phyloP scores from a whole-genome alignment of 2,888 invertebrate genomes.

The Augiades crinisus region DNA sequence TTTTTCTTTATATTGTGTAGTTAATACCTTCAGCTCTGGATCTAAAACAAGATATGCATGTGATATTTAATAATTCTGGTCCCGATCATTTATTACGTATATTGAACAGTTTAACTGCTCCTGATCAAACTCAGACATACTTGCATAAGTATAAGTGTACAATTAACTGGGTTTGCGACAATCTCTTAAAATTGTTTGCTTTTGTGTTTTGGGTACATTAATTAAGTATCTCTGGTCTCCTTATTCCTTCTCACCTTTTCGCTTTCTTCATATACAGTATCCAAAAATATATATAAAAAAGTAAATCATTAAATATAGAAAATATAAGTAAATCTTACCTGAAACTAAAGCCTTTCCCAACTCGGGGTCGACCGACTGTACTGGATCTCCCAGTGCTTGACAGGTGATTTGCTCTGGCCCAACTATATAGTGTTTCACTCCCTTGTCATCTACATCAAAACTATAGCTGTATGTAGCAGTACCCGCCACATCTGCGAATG shows the following conservation, averaged over 20 bases:
- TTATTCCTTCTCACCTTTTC: too few relatives aligned
- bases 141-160: too few relatives aligned
- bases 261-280: too few relatives aligned
- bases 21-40: slow-evolving; percentile 37
- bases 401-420: slow-evolving; percentile 60
- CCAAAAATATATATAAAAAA: too few relatives aligned
- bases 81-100: too few relatives aligned
- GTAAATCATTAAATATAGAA: too few relatives aligned
- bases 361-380: slow-evolving; percentile 39
- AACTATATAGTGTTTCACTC: slow-evolving; percentile 53
- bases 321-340: slow-evolving; percentile 37
- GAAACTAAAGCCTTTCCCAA: slow-evolving; percentile 39
- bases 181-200: too few relatives aligned
- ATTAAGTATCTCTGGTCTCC: too few relatives aligned
- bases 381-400: slow-evolving; percentile 45
- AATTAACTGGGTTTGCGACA: too few relatives aligned
- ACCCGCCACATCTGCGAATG: slow-evolving; percentile 46
- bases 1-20: slow-evolving; percentile 37
- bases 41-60: slow-evolving; percentile 41
- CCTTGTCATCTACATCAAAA: slow-evolving; percentile 44
- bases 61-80: background rate
- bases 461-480: slow-evolving; percentile 54
- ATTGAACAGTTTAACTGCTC: too few relatives aligned
- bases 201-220: too few relatives aligned
- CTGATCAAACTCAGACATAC: too few relatives aligned